These are phyloP conservation scores for Phrynocephalus versicolor DNA, from an alignment of 2,113 vertebrate species.

Conservation along the genomic window DNA sequence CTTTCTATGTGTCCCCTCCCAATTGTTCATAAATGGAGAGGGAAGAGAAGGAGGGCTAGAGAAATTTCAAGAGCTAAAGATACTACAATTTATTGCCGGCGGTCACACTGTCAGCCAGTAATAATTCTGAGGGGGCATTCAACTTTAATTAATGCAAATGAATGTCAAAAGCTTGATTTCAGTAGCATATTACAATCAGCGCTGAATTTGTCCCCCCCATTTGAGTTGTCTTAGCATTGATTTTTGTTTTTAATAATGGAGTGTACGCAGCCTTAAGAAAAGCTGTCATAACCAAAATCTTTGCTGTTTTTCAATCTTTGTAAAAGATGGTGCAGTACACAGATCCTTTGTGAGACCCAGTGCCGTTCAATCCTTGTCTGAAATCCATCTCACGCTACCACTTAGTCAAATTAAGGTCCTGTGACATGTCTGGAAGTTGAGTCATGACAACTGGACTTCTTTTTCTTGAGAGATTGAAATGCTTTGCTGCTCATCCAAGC, in stretches of 20 bases:
- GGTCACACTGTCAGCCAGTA: background rate
- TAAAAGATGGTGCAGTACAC: slow-evolving; percentile 12
- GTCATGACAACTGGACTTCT: too few relatives aligned
- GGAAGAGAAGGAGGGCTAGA: too few relatives aligned
- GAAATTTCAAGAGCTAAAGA: background rate
- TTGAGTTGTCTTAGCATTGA: background rate
- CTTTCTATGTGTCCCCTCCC: background rate
- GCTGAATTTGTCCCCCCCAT: background rate
- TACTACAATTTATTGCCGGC: background rate
- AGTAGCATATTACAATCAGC: background rate
- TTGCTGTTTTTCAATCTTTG: background rate
- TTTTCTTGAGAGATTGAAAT: too few relatives aligned
- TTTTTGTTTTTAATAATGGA: background rate
- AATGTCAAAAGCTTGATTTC: background rate
- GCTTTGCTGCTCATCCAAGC: too few relatives aligned
- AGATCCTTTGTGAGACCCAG: background rate
- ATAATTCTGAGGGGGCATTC: background rate
- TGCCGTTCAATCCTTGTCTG: slow-evolving; percentile 15
- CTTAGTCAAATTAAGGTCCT: background rate
- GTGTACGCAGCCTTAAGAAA: background rate
- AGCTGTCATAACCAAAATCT: background rate
- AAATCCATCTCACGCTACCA: background rate
- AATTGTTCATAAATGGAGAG: background rate
- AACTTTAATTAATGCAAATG: background rate
- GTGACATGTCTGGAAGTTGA: too few relatives aligned